phyloP scores from a whole-genome alignment of 2,113 vertebrate species.

The Alces alces region DNA sequence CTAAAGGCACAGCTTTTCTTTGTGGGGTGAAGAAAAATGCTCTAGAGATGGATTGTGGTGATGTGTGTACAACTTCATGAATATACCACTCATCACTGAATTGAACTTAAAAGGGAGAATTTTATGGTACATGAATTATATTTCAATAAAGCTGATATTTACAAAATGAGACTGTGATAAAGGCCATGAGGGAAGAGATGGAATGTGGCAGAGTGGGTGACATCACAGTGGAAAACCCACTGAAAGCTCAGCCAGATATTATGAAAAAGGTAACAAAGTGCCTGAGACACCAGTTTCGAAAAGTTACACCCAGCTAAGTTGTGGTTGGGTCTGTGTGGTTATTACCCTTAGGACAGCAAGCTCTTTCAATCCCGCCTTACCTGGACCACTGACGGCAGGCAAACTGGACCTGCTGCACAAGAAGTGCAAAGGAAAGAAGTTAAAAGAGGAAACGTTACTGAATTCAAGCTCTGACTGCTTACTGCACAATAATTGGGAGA shows the following conservation, averaged over 20 bases:
- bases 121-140: not conserved
- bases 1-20: not conserved
- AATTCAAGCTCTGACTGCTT: not conserved
- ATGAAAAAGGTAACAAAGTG: not conserved
- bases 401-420: not conserved
- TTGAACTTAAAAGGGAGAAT: not conserved
- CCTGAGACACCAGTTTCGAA: slow-evolving; percentile 25
- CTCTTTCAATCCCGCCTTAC: not conserved
- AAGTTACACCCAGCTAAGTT: not conserved
- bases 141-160: not conserved
- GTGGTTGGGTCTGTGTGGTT: slow-evolving; percentile 29
- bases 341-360: not conserved
- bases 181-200: not conserved
- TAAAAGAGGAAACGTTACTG: not conserved
- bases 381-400: not conserved
- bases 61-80: not conserved
- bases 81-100: not conserved
- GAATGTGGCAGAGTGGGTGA: not conserved
- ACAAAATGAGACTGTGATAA: not conserved
- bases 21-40: not conserved
- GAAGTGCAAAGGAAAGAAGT: fast-evolving
- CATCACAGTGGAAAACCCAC: not conserved
- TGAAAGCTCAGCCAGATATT: not conserved
- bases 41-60: not conserved
- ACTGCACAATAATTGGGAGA: not conserved